Evolutionary conservation across 2,797 vertebrate genomes (phyloP), one percentile per base, ranked within the genome.

Genomic region (Falco novaeseelandiae): DNA sequence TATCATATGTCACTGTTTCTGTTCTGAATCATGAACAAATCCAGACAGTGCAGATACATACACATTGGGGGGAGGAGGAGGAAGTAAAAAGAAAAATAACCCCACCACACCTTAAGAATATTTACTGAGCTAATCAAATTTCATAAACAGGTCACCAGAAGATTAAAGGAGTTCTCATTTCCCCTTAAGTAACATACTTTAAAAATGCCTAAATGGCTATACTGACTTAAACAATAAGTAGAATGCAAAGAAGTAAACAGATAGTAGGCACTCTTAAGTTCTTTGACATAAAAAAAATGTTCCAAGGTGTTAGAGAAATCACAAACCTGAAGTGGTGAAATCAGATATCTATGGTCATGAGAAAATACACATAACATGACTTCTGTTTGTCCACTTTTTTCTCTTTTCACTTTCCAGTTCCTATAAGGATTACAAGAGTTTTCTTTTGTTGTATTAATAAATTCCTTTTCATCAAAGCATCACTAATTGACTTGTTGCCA

Each of bases 31-130:
- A 59, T 38, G 10, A 70, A 73, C 9, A 83, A 88, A 88, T 54
- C 8, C 38, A 62, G 51, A 38, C 2, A 71, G 2, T 44, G 18
- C 2, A 54, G 9, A 40, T 14, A 81, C 59, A 84, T 26, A 40
- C 9, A 57, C 18, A 59, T 3, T 26, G 8, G 9, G 9, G 3
- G 1, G 3, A 15, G 8, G 22, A 59, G 23, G 3, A 49, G 44
- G 40, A 82, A 74, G n/a, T 70, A 70, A 61, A 78, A 78, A 62
- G 7, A 6, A 19, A 49, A 40, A 32, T 48, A 48, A 5, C 17
- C 38, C 5, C 1, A 2, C 5, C 15, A 18, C 9, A 73, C 1
- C 0, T 3, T n/a, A 70, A 6, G 19, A 86, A 57, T 81, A 63
- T 81, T 89, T 86, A 66, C 36, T 46, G 8, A 73, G 6, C 8